Percentiles rank a stretch among this genome's conserved stretches.
Conservation (phyloP, 2,113 vertebrate species). For the Maccullochella peelii region DNA sequence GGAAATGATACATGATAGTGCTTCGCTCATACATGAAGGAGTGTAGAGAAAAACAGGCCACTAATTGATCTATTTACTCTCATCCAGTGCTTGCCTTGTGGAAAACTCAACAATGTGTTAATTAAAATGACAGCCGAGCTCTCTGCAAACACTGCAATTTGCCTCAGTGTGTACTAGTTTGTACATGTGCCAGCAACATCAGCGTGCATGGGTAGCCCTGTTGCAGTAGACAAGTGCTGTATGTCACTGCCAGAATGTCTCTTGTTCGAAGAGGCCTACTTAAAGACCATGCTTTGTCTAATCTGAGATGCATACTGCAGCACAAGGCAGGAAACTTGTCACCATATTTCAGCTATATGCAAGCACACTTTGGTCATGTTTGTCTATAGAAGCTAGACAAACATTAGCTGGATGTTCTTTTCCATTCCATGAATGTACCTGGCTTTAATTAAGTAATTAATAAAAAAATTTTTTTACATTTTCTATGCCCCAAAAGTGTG, state of each 20-base stretch:
- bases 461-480: neutral
- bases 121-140: constrained; percentile 17
- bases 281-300: neutral
- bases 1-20: no score
- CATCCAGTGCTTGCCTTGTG: neutral
- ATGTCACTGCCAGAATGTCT: constrained; percentile 59
- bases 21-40: neutral
- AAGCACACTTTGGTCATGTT: constrained; percentile 7
- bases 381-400: constrained; percentile 1
- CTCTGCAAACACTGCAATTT: neutral
- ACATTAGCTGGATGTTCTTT: neutral
- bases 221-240: constrained; percentile 23
- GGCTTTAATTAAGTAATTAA: no score
- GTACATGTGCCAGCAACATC: constrained; percentile 16
- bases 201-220: constrained; percentile 9
- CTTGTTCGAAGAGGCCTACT: constrained; percentile 35
- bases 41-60: neutral
- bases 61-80: constrained; percentile 10
- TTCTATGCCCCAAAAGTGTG: neutral
- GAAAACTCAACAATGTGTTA: constrained; percentile 9
- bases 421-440: constrained; percentile 4
- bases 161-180: neutral
- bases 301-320: neutral
- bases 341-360: neutral
- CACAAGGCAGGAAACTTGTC: neutral